A percentile compares a stretch with the other conserved stretches of the same genome.
These are phyloP conservation scores for Apaloderma vittatum DNA, from an alignment of 2,113 vertebrate species.

Conservation along the genomic window DNA sequence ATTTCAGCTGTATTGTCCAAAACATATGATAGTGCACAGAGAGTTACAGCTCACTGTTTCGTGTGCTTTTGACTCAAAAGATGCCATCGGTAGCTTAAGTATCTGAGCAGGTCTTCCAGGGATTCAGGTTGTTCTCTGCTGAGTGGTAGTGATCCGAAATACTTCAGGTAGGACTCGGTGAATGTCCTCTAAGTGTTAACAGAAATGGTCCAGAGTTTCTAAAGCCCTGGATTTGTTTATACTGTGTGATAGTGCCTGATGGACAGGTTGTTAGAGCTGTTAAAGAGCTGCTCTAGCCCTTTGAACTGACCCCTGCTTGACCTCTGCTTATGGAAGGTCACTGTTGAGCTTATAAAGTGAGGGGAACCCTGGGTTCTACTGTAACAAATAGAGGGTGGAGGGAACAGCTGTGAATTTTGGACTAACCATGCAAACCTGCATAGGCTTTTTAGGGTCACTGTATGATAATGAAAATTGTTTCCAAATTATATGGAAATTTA, in stretches of 20 bases:
- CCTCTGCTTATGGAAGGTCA: conserved; percentile 82
- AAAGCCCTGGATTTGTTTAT: conserved; percentile 82
- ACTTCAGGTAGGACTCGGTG: conserved; percentile 65
- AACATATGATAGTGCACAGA: not conserved
- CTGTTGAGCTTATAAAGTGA: conserved; percentile 77
- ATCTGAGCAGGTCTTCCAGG: conserved; percentile 63
- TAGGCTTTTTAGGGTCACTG: conserved; percentile 93
- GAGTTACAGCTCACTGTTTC: not conserved
- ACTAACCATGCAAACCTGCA: conserved; percentile 84
- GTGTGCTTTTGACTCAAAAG: conserved; percentile 31
- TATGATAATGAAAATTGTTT: conserved; percentile 99
- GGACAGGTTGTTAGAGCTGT: conserved; percentile 86
- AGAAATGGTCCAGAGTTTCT: conserved; percentile 80
- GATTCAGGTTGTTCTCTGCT: conserved; percentile 59
- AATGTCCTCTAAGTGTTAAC: conserved; percentile 80
- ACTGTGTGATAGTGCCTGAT: conserved; percentile 73
- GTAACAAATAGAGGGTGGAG: conserved; percentile 83
- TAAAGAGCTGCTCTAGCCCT: conserved; percentile 79
- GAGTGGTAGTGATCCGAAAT: conserved; percentile 63
- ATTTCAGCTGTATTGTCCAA: conserved; percentile 6
- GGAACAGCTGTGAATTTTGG: conserved; percentile 90
- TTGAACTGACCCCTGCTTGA: conserved; percentile 85
- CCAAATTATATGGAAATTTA: conserved; percentile 98
- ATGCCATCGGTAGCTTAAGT: not conserved
- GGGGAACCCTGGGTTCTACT: conserved; percentile 78